A percentile compares a stretch with the other conserved stretches of the same genome.
Conservation (phyloP, 1,140 invertebrate species). For the Penaeus vannamei region DNA sequence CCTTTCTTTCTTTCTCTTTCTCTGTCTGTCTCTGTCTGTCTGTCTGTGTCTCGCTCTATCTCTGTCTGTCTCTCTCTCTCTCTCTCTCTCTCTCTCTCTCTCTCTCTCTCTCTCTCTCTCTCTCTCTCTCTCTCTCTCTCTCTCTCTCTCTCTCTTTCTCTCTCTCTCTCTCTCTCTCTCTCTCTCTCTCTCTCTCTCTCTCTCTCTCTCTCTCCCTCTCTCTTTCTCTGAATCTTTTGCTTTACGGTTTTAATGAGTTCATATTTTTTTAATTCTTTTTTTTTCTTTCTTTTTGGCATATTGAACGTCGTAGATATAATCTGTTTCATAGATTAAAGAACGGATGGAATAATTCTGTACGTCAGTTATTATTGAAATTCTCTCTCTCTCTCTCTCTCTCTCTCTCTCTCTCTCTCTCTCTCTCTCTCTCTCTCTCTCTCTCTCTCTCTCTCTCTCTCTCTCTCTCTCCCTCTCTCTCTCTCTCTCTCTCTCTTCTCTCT, state of each 20-base stretch:
- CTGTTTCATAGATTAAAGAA: too few relatives aligned
- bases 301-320: too few relatives aligned
- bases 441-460: too few relatives aligned
- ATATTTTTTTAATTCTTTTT: background rate
- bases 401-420: too few relatives aligned
- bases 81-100: background rate
- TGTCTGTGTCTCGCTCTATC: conserved; percentile 17
- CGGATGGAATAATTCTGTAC: too few relatives aligned
- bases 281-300: background rate
- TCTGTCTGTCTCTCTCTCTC: background rate
- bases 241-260: too few relatives aligned
- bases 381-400: too few relatives aligned
- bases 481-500: too few relatives aligned
- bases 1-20: conserved; percentile 30
- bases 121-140: background rate
- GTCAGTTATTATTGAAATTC: too few relatives aligned
- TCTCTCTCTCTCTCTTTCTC: background rate
- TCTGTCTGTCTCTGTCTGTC: conserved; percentile 41
- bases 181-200: background rate
- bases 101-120: background rate
- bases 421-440: too few relatives aligned
- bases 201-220: background rate
- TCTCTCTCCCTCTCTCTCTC: too few relatives aligned
- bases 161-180: background rate
- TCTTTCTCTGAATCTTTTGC: too few relatives aligned